Conservation (phyloP, 2,888 invertebrate species). For the Rhimphoctona megacephalus region DNA sequence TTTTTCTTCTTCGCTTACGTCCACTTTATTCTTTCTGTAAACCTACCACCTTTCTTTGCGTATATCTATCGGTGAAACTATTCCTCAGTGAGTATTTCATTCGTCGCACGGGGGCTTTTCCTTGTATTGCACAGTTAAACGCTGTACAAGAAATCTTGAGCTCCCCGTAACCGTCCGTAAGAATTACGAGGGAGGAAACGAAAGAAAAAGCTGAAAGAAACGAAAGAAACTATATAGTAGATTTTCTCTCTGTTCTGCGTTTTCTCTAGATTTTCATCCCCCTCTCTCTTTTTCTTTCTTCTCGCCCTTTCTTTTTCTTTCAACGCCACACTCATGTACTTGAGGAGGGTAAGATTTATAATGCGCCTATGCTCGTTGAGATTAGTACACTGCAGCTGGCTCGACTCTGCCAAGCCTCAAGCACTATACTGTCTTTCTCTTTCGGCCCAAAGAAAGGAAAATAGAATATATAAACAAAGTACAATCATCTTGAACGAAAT, state of each 20-base stretch:
- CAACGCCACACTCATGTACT: conserved; percentile 61
- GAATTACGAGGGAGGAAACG: conserved; percentile 65
- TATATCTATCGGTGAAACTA: conserved; percentile 62
- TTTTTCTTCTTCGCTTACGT: conserved; percentile 40
- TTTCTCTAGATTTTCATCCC: conserved; percentile 31
- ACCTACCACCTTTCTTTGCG: conserved; percentile 21
- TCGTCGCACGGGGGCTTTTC: conserved; percentile 63
- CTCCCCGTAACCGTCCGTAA: conserved; percentile 64
- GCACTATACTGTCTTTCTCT: not conserved
- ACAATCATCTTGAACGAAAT: conserved; percentile 1
- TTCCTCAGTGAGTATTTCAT: conserved; percentile 49
- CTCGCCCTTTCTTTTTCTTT: conserved; percentile 15
- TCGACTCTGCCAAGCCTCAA: conserved; percentile 26
- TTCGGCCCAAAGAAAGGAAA: conserved; percentile 15
- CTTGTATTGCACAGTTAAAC: conserved; percentile 69
- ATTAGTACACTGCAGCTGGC: conserved; percentile 65
- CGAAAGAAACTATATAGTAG: conserved; percentile 51
- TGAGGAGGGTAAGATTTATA: conserved; percentile 67
- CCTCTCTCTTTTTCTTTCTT: conserved; percentile 19
- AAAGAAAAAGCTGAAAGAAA: conserved; percentile 62
- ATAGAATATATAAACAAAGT: conserved; percentile 19
- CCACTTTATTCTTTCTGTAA: conserved; percentile 44
- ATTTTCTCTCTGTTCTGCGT: conserved; percentile 17
- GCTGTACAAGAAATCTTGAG: conserved; percentile 71
- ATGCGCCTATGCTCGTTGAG: conserved; percentile 64